phyloP scores from a whole-genome alignment of 2,113 vertebrate genomes.

The Python bivittatus region DNA sequence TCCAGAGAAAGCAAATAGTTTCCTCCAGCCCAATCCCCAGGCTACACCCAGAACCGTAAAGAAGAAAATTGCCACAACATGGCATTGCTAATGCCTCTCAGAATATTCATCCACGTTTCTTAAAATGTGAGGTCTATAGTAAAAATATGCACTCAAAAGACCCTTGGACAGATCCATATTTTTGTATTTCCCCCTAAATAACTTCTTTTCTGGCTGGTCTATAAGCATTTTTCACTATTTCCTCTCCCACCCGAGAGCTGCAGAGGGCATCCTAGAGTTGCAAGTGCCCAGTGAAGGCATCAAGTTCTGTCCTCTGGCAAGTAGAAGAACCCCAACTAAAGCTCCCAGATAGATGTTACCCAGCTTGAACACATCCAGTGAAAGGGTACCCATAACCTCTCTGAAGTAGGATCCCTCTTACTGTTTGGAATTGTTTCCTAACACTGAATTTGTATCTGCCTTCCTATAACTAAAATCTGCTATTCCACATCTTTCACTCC shows the following conservation, averaged over 20 bases:
- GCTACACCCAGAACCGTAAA: background rate
- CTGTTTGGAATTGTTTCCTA: background rate
- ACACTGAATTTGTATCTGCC: background rate
- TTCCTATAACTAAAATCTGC: background rate
- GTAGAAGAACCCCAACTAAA: background rate
- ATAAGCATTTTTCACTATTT: background rate
- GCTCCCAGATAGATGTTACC: background rate
- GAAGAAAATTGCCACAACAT: background rate
- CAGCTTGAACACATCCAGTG: background rate
- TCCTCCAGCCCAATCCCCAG: background rate
- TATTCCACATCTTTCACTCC: background rate
- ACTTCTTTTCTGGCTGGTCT: background rate
- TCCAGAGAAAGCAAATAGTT: background rate
- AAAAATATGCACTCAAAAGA: background rate
- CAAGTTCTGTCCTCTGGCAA: background rate
- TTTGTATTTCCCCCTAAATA: background rate
- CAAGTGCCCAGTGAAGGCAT: background rate
- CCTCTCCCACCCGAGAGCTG: background rate
- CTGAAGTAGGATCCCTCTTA: background rate
- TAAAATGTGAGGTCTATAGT: background rate
- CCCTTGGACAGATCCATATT: background rate
- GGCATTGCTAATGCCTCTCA: background rate
- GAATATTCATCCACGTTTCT: background rate
- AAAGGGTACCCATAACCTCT: background rate
- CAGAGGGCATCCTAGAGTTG: background rate